Conservation (phyloP, 2,797 vertebrate species). For the Hypotaenidia okinawae region DNA sequence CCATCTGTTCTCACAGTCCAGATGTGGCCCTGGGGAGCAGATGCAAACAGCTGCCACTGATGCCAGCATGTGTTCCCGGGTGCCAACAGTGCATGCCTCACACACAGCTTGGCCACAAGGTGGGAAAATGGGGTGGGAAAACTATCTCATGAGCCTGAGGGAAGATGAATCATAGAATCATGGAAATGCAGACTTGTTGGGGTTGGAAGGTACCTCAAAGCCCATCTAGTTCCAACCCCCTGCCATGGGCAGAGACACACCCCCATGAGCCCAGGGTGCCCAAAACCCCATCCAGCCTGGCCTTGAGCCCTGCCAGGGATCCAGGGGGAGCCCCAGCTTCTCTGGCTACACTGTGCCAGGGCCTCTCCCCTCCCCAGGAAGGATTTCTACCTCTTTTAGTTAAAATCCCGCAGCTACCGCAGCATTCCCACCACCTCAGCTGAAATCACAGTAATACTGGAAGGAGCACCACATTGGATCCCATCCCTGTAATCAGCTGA, state of each 20-base stretch:
- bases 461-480: background rate
- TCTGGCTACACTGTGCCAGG: no score
- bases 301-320: no score
- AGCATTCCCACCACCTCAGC: background rate
- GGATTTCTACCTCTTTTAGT: background rate
- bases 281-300: no score
- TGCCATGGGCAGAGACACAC: no score
- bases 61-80: background rate
- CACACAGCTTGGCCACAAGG: background rate
- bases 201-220: no score
- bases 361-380: no score
- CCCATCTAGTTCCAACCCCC: no score
- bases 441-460: background rate
- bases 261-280: no score
- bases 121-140: background rate
- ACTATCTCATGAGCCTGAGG: background rate
- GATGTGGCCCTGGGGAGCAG: background rate
- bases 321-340: no score
- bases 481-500: accelerated
- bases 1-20: background rate
- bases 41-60: background rate
- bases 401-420: background rate
- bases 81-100: background rate
- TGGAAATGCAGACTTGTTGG: no score
- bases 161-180: background rate